Evolutionary conservation across 2,113 vertebrate species (phyloP), one percentile per base, ranked within the genome.

Genomic region (Gymnorhina tibicen): DNA sequence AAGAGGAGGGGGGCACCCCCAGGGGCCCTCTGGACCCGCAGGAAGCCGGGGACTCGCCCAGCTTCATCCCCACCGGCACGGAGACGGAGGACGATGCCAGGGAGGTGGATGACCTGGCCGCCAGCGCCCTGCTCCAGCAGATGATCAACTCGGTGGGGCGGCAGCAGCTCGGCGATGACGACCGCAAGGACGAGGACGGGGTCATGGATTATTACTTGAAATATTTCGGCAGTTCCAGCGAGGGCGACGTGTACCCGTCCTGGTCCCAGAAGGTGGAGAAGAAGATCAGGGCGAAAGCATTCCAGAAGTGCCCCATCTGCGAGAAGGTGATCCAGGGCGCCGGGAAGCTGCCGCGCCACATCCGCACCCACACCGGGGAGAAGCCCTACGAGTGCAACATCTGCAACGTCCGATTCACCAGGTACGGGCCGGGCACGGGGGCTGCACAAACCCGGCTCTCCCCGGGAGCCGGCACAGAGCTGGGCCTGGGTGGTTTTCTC

Each of bases 191-290:
- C 3, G 99, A 99, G 52, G 99, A 99, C 86, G 98, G 98, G 8
- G 99, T 99, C 33, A 98, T 99, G 98, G 99, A 99, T 98, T 99
- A 99, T 99, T 99, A 99, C 98, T 99, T 99, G 99, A 99, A 99
- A 98, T 99, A 99, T 97, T 99, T 99, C 97, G 98, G 99, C 97
- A 97, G 98, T 97, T 97, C 98, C 47, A 99, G 98, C 47, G 99
- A 99, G 85, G 94, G 98, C 6, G 97, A 98, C 3, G 97, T 98
- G 26, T 98, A 98, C 88, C 97, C 98, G 0, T 98, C 98, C 82
- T 98, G 98, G 98, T 98, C 98, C 0, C 98, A 98, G 92, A 98
- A 98, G 85, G 98, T 97, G 14, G 98, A 99, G 97, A 99, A 99
- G 98, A 99, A 99, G 98, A 99, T 99, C 98, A 98, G 99, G 95